Evolutionary conservation across 2,888 invertebrate species (phyloP), one percentile per base, ranked within the genome.

Genomic region (Leptopilina syphax): DNA sequence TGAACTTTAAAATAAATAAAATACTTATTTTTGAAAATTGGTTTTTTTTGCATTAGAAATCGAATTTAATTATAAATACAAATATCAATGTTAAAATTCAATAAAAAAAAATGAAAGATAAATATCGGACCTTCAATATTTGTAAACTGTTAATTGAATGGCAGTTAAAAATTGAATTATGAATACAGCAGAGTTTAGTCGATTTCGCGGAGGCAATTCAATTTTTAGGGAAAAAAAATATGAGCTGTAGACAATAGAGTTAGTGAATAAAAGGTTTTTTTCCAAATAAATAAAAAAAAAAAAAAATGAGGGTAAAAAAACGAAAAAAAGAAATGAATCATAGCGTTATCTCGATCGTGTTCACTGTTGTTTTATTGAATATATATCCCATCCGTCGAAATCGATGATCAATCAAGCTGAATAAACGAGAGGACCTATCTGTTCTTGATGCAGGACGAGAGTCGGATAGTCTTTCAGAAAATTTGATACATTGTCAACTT

Each of bases 341-440:
- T 54, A 3, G 8, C 34, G 67, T 34, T 73, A 7, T 57, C 54
- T 57, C 57, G 65, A 7, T 65, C 34, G 34, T 10, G 27, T 73
- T 34, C 73, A 41, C 34, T 13, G 34, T 27, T 73, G 34, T 73
- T 73, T 73, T 34, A 73, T n/a, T 73, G n/a, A 73, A 73, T 57
- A 73, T n/a, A 50, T 50, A 9, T 8, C 57, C 41, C 57, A 73
- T 73, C 50, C n/a, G 34, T 4, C 73, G 57, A n/a, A 57, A 54
- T 73, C 73, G 57, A 27, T 73, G 54, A 73, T 73, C 57, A 73
- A 57, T 57, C 73, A 73, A 73, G 57, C 57, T 73, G 57, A 73
- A 73, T 73, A 73, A 73, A 57, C 73, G 34, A 57, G 73, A 73
- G 73, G 57, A 57, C 73, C 34, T 57, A 70, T 70, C 18, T 3